Percentiles rank a stretch among this genome's conserved stretches.
These are phyloP conservation scores for Limnothrissa miodon DNA, from an alignment of 2,113 vertebrate species.

Conservation along the genomic window DNA sequence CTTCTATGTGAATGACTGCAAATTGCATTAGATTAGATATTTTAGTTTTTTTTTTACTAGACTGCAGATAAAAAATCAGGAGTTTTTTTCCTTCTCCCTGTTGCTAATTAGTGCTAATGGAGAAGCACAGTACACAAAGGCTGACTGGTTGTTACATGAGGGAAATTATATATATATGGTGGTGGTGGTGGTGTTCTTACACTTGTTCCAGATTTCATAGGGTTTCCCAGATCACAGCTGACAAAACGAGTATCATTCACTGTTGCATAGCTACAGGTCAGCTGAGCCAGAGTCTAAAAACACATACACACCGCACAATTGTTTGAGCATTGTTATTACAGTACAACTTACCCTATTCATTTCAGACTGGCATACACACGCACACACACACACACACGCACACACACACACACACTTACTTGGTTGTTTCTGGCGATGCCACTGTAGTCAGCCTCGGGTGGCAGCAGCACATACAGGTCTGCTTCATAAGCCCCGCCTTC, in stretches of 20 bases:
- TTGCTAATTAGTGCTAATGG: no score
- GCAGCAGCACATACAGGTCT: conserved; percentile 76
- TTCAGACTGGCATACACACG: neutral
- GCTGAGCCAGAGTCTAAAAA: conserved; percentile 72
- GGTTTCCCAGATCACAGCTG: conserved; percentile 83
- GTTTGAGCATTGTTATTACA: neutral
- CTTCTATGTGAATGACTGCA: no score
- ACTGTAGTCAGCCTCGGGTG: conserved; percentile 76
- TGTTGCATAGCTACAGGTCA: conserved; percentile 75
- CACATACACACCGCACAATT: conserved; percentile 18
- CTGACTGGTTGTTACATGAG: neutral
- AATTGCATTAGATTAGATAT: no score
- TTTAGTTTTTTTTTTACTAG: no score
- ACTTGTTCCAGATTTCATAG: conserved; percentile 79
- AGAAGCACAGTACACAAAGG: neutral
- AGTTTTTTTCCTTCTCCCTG: no score
- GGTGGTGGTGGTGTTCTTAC: conserved; percentile 61
- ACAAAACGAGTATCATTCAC: conserved; percentile 77
- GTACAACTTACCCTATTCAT: neutral
- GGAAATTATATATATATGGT: no score
- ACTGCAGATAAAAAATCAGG: no score
- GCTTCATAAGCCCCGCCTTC: conserved; percentile 86
- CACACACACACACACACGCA: neutral
- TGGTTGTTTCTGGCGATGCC: conserved; percentile 76
- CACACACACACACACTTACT: conserved; percentile 58